phyloP scores from a whole-genome alignment of 2,113 vertebrate species.

The Romanogobio albipinnatus region DNA sequence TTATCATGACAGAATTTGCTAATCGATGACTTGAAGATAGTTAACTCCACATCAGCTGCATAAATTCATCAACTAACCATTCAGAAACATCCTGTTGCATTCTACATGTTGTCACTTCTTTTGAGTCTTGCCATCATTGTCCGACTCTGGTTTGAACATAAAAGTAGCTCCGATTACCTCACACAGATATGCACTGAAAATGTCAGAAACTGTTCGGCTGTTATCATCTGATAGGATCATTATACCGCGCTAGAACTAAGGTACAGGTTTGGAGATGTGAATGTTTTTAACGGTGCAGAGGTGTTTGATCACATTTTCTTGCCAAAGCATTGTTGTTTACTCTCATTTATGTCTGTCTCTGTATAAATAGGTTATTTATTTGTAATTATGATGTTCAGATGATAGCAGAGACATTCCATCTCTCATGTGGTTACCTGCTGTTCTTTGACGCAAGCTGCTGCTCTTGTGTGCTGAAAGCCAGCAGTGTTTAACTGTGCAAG shows the following conservation, averaged over 20 bases:
- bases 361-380: conserved; percentile 23
- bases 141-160: too few relatives aligned
- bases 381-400: conserved; percentile 19
- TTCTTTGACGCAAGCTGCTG: conserved; percentile 13
- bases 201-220: too few relatives aligned
- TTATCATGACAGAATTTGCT: too few relatives aligned
- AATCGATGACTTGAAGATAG: too few relatives aligned
- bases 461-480: conserved; percentile 4
- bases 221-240: not conserved
- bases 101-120: too few relatives aligned
- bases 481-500: conserved; percentile 25
- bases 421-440: conserved; percentile 29
- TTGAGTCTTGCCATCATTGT: too few relatives aligned
- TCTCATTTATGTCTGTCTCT: not conserved
- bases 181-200: too few relatives aligned
- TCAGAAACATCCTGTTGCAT: too few relatives aligned
- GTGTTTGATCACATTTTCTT: not conserved
- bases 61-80: too few relatives aligned
- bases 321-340: not conserved
- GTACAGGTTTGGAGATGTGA: not conserved
- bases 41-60: too few relatives aligned
- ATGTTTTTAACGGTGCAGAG: not conserved
- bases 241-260: not conserved
- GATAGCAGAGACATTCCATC: conserved; percentile 11
- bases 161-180: too few relatives aligned